Base-by-base conservation (phyloP, 1,140 invertebrate species). In the Thaumetopoea pityocampa region DNA sequence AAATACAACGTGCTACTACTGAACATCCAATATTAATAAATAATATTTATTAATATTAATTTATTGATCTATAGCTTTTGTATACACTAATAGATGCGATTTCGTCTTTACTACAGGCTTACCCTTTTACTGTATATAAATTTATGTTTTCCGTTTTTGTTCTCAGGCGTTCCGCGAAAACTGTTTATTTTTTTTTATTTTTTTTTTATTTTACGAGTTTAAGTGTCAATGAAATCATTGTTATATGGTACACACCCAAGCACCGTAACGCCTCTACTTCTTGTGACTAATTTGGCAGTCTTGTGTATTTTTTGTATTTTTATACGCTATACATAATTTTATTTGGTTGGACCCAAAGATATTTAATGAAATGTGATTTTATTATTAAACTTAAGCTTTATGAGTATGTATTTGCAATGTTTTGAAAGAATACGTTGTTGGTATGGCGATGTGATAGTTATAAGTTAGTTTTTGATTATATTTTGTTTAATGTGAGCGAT, bases 301-400 rank as follows among this genome's bases (percentile, higher is more conserved):
- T 71, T 77, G 72, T 82, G 74, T 73, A 79, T 82, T 79, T 74
- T 76, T 76, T 78, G 61, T 83, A 80, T 78, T 83, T 73, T 80
- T 80, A 67, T 78, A 80, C 54, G 70, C 63, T 77, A 64, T 66
- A 66, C 30, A 60, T 76, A 76, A 63, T 79, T 80, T 78, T 70
- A 67, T 77, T 83, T 76, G 77, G 72, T 79, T 66, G 64, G 68
- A 74, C 62, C 77, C 79, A 81, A 83, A 83, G 79, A 83, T 83
- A 83, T 83, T 79, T 83, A 79, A 78, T 70, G 64, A 73, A 46
- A 82, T 80, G 76, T 79, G 71, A 83, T 83, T 77, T 73, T 68
- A 64, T 67, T 67, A 70, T 60, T 67, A 68, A 51, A 67, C 42
- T 69, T 67, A 61, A 76, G 72, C 72, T 79, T 79, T 81, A 81